phyloP scores from a whole-genome alignment of 2,113 vertebrate genomes.

The Callithrix jacchus region DNA sequence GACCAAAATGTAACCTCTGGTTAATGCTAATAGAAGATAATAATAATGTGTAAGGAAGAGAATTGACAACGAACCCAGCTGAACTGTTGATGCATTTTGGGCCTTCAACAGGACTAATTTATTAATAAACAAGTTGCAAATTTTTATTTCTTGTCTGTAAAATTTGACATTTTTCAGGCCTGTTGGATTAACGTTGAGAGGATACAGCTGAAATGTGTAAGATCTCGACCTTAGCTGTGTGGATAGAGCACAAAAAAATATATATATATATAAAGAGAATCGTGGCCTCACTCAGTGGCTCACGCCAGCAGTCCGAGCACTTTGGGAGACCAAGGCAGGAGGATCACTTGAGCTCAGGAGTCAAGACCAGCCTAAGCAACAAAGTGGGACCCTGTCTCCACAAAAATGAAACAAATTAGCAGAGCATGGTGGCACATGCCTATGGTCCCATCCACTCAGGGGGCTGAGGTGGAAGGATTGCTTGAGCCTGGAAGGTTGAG shows the following conservation, averaged over 20 bases:
- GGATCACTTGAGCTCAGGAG: no score
- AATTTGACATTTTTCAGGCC: neutral
- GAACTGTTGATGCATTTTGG: neutral
- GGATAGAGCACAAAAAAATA: neutral
- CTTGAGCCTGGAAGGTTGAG: no score
- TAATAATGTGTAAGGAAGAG: slow-evolving; percentile 18
- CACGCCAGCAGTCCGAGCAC: no score
- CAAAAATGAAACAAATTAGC: no score
- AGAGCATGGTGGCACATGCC: no score
- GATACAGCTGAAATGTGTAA: neutral
- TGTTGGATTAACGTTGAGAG: neutral
- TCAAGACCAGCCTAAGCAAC: no score
- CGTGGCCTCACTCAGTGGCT: no score
- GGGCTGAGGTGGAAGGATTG: no score
- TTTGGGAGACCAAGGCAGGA: no score
- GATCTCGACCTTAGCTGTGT: neutral
- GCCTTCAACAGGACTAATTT: slow-evolving; percentile 11
- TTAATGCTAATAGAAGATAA: slow-evolving; percentile 25
- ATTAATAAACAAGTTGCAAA: slow-evolving; percentile 6
- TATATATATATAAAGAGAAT: neutral
- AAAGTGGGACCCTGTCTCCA: no score
- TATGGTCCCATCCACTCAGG: no score
- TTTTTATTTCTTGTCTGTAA: slow-evolving; percentile 37
- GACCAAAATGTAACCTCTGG: slow-evolving; percentile 26
- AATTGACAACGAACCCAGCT: slow-evolving; percentile 6